phyloP scores from a whole-genome alignment of 2,888 invertebrate species.

The Drosophila tanythrix region DNA sequence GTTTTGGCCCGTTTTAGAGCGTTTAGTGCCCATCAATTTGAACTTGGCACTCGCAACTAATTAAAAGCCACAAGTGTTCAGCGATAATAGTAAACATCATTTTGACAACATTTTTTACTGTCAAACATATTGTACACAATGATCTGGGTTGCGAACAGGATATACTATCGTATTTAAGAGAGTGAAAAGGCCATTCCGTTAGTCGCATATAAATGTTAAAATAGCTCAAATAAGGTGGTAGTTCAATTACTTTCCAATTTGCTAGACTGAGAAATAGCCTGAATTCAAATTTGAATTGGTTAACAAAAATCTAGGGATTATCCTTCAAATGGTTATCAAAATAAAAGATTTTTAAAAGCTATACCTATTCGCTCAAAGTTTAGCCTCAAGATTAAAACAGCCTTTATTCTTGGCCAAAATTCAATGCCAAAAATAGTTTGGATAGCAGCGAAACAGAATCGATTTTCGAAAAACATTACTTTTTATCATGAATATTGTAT shows the following conservation, averaged over 20 bases:
- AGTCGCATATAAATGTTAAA: neutral
- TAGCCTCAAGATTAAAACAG: neutral
- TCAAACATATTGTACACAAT: neutral
- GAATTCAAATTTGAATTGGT: neutral
- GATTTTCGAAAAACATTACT: neutral
- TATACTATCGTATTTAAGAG: neutral
- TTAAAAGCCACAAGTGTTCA: slow-evolving; percentile 34
- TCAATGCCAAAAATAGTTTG: neutral
- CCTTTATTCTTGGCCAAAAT: neutral
- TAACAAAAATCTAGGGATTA: neutral
- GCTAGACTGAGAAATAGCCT: neutral
- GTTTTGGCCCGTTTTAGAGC: slow-evolving; percentile 20
- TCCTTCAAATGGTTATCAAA: neutral
- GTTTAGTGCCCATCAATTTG: slow-evolving; percentile 51
- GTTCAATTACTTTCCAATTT: neutral
- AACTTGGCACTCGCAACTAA: slow-evolving; percentile 39
- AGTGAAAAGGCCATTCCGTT: neutral
- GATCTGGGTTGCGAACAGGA: neutral
- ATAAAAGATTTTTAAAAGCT: neutral
- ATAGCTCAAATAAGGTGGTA: neutral
- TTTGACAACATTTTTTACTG: neutral
- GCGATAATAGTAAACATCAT: slow-evolving; percentile 1
- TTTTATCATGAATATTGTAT: neutral
- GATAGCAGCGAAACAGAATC: neutral
- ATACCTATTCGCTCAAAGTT: neutral